A percentile compares a stretch with the other conserved stretches of the same genome.
Conservation (phyloP, 2,888 invertebrate species). For the Callosobruchus maculatus region DNA sequence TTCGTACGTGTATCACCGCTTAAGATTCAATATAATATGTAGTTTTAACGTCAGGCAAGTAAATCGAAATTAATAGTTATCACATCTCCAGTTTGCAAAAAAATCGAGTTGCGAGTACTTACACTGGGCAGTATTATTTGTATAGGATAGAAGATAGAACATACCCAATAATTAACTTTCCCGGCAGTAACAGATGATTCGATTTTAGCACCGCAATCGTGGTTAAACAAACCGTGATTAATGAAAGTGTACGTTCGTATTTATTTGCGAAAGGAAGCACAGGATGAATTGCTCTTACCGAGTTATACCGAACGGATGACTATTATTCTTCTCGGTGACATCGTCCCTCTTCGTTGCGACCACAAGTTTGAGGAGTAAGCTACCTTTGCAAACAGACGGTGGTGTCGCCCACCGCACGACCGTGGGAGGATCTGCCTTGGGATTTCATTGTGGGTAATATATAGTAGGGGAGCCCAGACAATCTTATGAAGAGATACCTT, state of each 20-base stretch:
- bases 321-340: not conserved
- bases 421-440: not conserved
- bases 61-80: too few species aligned
- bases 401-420: not conserved
- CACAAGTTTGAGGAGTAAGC: not conserved
- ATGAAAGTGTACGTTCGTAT: not conserved
- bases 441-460: not conserved
- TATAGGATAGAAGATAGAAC: too few species aligned
- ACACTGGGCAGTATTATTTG: too few species aligned
- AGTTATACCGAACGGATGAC: not conserved
- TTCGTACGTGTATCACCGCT: too few species aligned
- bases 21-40: too few species aligned
- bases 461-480: too few species aligned
- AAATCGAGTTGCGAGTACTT: too few species aligned
- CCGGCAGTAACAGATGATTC: not conserved
- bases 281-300: not conserved
- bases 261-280: not conserved
- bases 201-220: not conserved
- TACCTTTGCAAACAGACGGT: not conserved
- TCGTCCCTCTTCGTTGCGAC: not conserved
- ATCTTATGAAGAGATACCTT: too few species aligned
- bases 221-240: not conserved
- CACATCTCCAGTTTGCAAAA: too few species aligned
- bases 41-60: too few species aligned
- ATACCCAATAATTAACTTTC: not conserved